Evolutionary conservation across 2,113 vertebrate species (phyloP).

Genomic region (Galemys pyrenaicus): DNA sequence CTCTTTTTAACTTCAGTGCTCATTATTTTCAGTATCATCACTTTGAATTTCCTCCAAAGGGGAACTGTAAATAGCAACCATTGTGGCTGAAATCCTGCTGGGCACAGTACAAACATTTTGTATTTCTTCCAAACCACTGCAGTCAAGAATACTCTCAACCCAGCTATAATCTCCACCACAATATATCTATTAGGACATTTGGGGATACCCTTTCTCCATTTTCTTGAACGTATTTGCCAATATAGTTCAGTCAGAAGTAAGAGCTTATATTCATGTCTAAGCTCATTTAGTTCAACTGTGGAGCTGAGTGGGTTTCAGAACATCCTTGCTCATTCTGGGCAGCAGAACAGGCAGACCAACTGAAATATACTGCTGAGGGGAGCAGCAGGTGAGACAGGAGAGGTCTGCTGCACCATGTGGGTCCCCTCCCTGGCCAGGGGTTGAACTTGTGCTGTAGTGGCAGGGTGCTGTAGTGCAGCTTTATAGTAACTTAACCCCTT

Average conservation of each 20-base stretch:
- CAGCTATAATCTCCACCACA: not conserved
- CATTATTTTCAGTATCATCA: not conserved
- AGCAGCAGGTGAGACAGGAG: no score
- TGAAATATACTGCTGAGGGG: no score
- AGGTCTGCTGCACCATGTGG: no score
- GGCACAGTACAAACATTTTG: not conserved
- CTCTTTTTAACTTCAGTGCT: not conserved
- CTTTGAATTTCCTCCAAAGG: not conserved
- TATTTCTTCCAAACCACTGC: not conserved
- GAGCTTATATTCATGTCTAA: not conserved
- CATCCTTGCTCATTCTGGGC: no score
- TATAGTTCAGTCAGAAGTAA: not conserved
- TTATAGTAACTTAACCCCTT: no score
- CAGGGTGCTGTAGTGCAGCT: no score
- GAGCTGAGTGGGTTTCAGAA: not conserved
- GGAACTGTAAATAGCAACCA: not conserved
- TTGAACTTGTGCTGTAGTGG: no score
- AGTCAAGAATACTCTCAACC: not conserved
- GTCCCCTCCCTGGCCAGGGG: no score
- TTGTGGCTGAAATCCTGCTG: not conserved
- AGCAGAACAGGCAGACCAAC: no score
- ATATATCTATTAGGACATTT: not conserved
- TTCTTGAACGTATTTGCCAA: not conserved
- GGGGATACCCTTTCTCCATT: not conserved
- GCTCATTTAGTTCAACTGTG: not conserved